Percentiles rank a stretch among this genome's conserved stretches.
Conservation (phyloP, 2,888 invertebrate species). For the Leptodirus hochenwartii region DNA sequence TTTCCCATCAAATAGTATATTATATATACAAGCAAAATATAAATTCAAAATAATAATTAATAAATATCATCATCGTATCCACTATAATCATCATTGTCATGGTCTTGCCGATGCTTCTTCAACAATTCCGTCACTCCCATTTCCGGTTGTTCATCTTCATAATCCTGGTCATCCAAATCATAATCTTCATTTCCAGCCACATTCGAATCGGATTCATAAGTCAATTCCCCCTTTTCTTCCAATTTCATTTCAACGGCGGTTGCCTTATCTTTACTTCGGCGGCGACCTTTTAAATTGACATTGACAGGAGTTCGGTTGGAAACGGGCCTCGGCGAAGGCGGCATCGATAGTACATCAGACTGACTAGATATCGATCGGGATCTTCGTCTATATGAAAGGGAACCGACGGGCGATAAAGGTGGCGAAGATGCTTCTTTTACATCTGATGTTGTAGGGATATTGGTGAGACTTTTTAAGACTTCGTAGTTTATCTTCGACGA, state of each 20-base stretch:
- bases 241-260: conserved; percentile 8
- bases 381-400: conserved; percentile 9
- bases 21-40: no score
- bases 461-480: conserved; percentile 72
- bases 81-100: conserved; percentile 30
- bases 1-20: no score
- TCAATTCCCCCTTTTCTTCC: conserved; percentile 8
- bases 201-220: conserved; percentile 6
- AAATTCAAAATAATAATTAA: no score
- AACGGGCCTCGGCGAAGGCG: conserved; percentile 5
- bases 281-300: conserved; percentile 8
- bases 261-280: conserved; percentile 10
- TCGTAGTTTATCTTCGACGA: conserved; percentile 97
- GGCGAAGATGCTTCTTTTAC: conserved; percentile 10
- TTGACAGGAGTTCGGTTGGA: conserved; percentile 8
- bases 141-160: conserved; percentile 20
- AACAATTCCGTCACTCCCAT: conserved; percentile 28
- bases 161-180: conserved; percentile 24
- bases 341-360: conserved; percentile 8
- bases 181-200: conserved; percentile 8
- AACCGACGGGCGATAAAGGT: conserved; percentile 9
- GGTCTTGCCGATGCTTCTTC: conserved; percentile 38
- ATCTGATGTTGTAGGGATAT: conserved; percentile 17
- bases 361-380: conserved; percentile 11
- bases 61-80: conserved; percentile 44